Conservation (phyloP, 2,888 invertebrate species). For the Macropis europaea region DNA sequence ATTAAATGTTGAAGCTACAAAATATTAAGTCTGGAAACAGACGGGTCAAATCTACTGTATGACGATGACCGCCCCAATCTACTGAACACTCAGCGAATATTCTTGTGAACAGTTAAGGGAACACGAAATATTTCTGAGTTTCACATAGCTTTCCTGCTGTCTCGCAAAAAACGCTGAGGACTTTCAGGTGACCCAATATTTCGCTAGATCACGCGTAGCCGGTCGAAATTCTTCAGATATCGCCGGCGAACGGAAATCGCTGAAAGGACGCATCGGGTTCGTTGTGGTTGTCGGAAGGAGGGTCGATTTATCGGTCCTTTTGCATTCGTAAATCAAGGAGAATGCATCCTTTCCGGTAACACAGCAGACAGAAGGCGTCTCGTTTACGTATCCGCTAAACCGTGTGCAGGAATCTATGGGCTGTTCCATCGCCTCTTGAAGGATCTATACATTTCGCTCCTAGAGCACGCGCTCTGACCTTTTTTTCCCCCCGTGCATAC, state of each 20-base stretch:
- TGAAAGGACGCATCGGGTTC: slow-evolving; percentile 51
- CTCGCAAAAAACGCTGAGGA: too few species aligned
- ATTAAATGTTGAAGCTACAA: too few species aligned
- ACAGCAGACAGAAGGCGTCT: slow-evolving; percentile 57
- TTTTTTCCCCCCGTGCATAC: neutral
- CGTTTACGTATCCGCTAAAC: slow-evolving; percentile 60
- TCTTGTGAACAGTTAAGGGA: too few species aligned
- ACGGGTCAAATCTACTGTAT: neutral
- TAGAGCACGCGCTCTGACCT: slow-evolving; percentile 27
- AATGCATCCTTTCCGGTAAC: slow-evolving; percentile 71
- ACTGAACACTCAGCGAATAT: neutral
- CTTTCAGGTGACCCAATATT: too few species aligned
- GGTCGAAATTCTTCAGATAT: neutral
- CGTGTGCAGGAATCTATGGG: slow-evolving; percentile 53
- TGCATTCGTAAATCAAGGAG: slow-evolving; percentile 69
- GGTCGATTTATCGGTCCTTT: slow-evolving; percentile 62
- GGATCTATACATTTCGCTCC: slow-evolving; percentile 37
- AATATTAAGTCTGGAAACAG: neutral
- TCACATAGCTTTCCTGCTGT: too few species aligned
- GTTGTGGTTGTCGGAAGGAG: slow-evolving; percentile 53
- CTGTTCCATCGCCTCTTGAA: slow-evolving; percentile 47
- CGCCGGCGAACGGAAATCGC: slow-evolving; percentile 22
- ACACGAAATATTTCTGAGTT: too few species aligned
- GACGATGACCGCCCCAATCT: neutral
- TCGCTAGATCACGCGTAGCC: too few species aligned